Percentiles rank a stretch among this genome's conserved stretches.
These are phyloP conservation scores for Yoshiicerus persimilis DNA, from an alignment of 1,140 invertebrate genomes.

Conservation along the genomic window DNA sequence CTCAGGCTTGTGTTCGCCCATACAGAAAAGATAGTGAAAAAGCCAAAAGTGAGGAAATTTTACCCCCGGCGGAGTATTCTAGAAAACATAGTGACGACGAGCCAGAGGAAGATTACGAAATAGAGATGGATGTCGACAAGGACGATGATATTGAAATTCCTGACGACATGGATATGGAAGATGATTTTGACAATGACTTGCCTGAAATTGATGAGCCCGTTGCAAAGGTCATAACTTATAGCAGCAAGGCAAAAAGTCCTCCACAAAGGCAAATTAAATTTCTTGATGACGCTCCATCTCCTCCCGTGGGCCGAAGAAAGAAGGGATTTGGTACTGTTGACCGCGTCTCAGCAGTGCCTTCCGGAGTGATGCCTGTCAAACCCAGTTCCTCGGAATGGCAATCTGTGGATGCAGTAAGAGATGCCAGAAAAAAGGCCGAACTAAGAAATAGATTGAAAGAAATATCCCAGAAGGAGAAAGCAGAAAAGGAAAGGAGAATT, in stretches of 20 bases:
- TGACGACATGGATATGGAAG: background rate
- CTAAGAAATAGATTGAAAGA: background rate
- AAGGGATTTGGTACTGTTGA: background rate
- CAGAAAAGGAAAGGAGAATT: background rate
- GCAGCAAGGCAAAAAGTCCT: background rate
- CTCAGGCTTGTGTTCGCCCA: background rate
- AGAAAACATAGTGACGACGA: background rate
- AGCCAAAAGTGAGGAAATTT: background rate
- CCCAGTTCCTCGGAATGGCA: background rate
- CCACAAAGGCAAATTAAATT: background rate
- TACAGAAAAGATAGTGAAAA: background rate
- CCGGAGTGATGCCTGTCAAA: background rate
- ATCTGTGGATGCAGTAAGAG: background rate
- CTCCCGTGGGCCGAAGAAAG: background rate
- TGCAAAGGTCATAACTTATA: background rate
- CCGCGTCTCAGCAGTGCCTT: background rate
- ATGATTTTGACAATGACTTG: background rate
- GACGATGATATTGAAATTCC: background rate
- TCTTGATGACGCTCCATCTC: background rate
- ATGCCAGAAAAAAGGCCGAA: background rate
- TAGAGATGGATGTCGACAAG: background rate
- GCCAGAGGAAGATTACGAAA: background rate
- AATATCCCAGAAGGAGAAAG: background rate
- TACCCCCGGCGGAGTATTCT: background rate
- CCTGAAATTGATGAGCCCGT: background rate